Base-by-base conservation (phyloP, 1,140 invertebrate species). In the Trissolcus basalis region DNA sequence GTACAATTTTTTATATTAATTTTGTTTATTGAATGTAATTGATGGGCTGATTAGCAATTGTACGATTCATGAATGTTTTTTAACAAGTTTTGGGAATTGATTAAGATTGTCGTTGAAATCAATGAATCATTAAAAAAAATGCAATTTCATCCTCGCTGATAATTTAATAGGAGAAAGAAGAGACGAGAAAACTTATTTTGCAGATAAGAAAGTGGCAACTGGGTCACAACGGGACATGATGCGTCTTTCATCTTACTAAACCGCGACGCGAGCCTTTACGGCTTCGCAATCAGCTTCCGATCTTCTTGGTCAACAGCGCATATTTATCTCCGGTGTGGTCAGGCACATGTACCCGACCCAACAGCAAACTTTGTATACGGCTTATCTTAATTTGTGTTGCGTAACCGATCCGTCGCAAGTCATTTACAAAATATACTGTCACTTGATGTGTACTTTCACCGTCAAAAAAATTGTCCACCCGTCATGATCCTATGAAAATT, bases 181-280 rank as follows among this genome's bases (percentile, higher is more conserved):
- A 65, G 9, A 12, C 53, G 43, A 64, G 60, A 71, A 73, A 60
- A 68, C 33, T 54, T 67, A 27, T 81, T 82, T 61, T 72, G 12
- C 47, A 77, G 72, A 84, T 81, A 80, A 79, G 82, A 87, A 84
- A 84, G 83, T 79, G 64, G 80, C 56, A 82, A 89, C 85, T 89
- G 72, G 86, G 87, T 78, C 83, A 80, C 86, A 87, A 89, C 87
- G 86, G 86, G 81, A 89, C 19, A 27, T 27, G 19, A 27, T 83
- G 80, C 82, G 83, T 82, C 83, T 87, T 83, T 86, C 84, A 82
- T 84, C 81, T 68, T 16, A 36, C 72, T 80, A 56, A 82, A 79
- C 81, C 82, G 80, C 85, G 80, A 80, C 80, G 19, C 78, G 27
- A 44, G 43, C 19, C 55, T 80, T 74, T 48, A 56, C 58, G 45